Evolutionary conservation across 2,888 invertebrate genomes (phyloP).

Genomic region (Vanessa cardui): DNA sequence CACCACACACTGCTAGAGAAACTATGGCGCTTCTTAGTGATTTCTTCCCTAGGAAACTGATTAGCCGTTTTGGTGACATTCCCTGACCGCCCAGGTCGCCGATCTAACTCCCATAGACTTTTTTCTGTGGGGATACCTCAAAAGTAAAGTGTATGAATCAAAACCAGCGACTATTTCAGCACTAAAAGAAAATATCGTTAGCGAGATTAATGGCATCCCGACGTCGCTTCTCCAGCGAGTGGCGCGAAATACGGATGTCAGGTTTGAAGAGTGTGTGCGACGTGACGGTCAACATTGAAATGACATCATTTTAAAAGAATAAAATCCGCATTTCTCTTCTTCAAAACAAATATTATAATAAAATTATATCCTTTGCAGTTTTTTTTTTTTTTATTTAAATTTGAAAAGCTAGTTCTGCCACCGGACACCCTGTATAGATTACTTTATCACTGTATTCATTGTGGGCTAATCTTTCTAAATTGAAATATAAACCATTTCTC

Average conservation of each 20-base stretch:
- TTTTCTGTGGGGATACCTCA: conserved; percentile 43
- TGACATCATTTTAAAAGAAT: neutral
- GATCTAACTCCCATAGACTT: conserved; percentile 43
- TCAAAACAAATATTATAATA: too few species aligned
- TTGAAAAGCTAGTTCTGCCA: too few species aligned
- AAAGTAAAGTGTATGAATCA: conserved; percentile 32
- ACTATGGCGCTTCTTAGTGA: conserved; percentile 27
- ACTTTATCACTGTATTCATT: too few species aligned
- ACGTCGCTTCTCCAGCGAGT: conserved; percentile 4
- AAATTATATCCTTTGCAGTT: too few species aligned
- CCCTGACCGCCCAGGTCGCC: conserved; percentile 45
- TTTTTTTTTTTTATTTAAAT: too few species aligned
- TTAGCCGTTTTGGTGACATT: conserved; percentile 38
- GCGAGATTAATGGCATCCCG: conserved; percentile 3
- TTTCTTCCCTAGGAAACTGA: conserved; percentile 37
- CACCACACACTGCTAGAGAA: conserved; percentile 35
- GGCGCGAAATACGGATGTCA: too few species aligned
- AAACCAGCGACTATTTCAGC: conserved; percentile 11
- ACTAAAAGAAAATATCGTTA: conserved; percentile 17
- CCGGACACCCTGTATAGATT: too few species aligned
- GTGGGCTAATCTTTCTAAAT: too few species aligned
- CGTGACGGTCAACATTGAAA: too few species aligned
- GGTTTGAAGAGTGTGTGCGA: too few species aligned
- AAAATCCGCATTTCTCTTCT: neutral
- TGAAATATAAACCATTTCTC: too few species aligned